Evolutionary conservation across 2,888 invertebrate species (phyloP).

Genomic region (Diloba caeruleocephala): DNA sequence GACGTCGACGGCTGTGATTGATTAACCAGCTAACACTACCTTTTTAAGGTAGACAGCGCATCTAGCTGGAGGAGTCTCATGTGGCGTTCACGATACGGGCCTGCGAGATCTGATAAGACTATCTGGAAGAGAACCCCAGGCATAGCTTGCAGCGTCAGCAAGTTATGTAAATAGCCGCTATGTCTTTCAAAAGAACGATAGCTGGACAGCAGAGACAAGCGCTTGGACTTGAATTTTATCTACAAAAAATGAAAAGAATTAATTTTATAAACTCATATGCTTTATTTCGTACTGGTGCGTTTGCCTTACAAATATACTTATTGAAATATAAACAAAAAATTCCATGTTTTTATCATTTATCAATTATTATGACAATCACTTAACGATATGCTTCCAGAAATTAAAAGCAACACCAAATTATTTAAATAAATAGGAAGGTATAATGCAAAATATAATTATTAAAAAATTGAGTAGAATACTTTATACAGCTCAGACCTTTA

Average conservation of each 20-base stretch:
- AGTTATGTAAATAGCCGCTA: no score
- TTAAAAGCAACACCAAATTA: slow-evolving; percentile 69
- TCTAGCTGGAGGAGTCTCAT: no score
- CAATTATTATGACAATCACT: slow-evolving; percentile 79
- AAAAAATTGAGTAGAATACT: slow-evolving; percentile 54
- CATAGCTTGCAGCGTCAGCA: no score
- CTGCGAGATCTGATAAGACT: no score
- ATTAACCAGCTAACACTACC: no score
- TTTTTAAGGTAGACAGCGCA: no score
- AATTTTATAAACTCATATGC: slow-evolving; percentile 85
- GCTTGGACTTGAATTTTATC: no score
- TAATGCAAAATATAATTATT: slow-evolving; percentile 51
- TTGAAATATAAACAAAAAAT: slow-evolving; percentile 75
- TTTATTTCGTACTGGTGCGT: slow-evolving; percentile 89
- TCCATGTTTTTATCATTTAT: slow-evolving; percentile 66
- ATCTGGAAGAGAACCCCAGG: no score
- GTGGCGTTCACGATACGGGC: no score
- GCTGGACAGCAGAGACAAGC: no score
- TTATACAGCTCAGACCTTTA: slow-evolving; percentile 55
- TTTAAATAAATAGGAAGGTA: slow-evolving; percentile 67
- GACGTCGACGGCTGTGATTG: no score
- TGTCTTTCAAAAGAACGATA: no score
- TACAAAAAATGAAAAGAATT: slow-evolving; percentile 12
- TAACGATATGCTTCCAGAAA: slow-evolving; percentile 80
- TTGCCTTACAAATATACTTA: slow-evolving; percentile 86